Base-by-base conservation (phyloP, 2,888 invertebrate species). In the Oligia strigilis region DNA sequence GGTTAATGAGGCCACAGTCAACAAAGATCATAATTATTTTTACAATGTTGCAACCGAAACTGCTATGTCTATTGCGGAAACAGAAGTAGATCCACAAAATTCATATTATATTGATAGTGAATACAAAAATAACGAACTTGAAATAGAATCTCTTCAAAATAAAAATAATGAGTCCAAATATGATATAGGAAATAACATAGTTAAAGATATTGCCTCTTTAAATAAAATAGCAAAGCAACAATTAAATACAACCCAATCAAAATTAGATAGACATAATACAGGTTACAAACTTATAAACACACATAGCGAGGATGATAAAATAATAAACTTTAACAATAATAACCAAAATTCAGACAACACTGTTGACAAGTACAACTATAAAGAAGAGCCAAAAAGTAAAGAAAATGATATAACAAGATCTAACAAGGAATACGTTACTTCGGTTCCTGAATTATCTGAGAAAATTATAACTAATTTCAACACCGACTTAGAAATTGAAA, bases 141-240 rank as follows among this genome's bases (percentile, higher is more conserved):
- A 49, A 62, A 36, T 9, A 46, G 62, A 69, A 43, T 9, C 52
- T 43, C 17, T 13, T 64, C 72, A 67, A 67, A 64, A n/a, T 49
- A 55, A 65, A 29, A 52, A 49, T 0, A 66, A 77, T 23, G 77
- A 55, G 5, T 73, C 75, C 13, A 72, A 83, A 70, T 70, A 36
- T 17, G 58, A 60, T 36, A 67, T 40, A 52, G 62, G 13, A 23
- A 83, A 75, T 52, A 86, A 77, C 36, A 17, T 87, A 49, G n/a
- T 78, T 60, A 67, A 80, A 43, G 77, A 85, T 75, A 85, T 85
- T n/a, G 87, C 87, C 5, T 60, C 65, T 55, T 65, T 85, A 14
- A 87, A 87, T 36, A 80, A 60, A 66, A 64, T 74, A 14, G 87
- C 80, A 4, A 46, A 77, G 43, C 46, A 87, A 73, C 87, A 77